Evolutionary conservation across 1,140 invertebrate genomes (phyloP), one percentile per base, ranked within the genome.

Genomic region (Drosophila sucinea): DNA sequence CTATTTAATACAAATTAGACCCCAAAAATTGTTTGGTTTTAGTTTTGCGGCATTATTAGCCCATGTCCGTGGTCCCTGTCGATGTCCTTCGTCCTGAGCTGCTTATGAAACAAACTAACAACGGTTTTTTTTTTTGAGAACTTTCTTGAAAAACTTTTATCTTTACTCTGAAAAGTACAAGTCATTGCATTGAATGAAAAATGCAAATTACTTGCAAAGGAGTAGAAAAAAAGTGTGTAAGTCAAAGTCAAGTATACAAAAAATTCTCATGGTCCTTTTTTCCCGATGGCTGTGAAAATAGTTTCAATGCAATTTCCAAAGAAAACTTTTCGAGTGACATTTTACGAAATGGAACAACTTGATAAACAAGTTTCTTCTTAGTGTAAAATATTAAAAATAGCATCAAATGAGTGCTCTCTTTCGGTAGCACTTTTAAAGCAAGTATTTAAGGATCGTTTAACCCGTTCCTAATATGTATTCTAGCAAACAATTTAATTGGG

Each of bases 1-100:
- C 60, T 69, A 67, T 85, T 76, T 77, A 65, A 41, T 70, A 77
- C 70, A 85, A 81, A 85, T 85, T 80, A 80, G 67, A 63, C 6
- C 5, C 55, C 57, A 70, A 11, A 83, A 76, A 77, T 62, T 67
- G 66, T 65, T 76, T 58, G 40, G 40, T 33, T 62, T 56, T 30
- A 51, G 44, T 51, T 51, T 51, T 4, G 5, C 7, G 44, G 23
- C 44, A 5, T 41, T n/a, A 41, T 41, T 41, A 41, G 40, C 40
- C 40, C 40, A n/a, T 0, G 40, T 41, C 40, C 40, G 4, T 41
- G n/a, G 40, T 30, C 25, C 60, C 32, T 58, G 30, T 66, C 55
- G 25, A 57, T 57, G 27, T 33, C 33, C 29, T 11, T 54, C 47
- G 51, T 32, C 35, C 57, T 67, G 65, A 77, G 61, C 65, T 11